Percentiles rank a stretch among this genome's conserved stretches.
Evolutionary conservation across 2,113 vertebrate genomes (phyloP).

Genomic region (Ochotona curzoniae): DNA sequence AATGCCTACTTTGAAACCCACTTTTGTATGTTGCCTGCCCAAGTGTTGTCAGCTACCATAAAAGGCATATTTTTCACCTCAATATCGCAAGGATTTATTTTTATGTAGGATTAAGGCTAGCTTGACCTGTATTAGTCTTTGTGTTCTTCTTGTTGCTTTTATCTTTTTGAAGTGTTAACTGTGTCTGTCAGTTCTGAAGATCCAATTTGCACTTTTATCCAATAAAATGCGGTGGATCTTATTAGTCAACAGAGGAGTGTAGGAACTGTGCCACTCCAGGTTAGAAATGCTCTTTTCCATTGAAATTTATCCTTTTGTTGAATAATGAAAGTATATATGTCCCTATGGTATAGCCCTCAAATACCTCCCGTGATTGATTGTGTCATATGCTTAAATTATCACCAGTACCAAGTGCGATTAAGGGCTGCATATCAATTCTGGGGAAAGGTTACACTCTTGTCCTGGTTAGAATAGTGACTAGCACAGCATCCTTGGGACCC

Average conservation of each 20-base stretch:
- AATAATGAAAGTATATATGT: neutral
- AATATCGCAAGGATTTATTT: neutral
- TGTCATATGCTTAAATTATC: neutral
- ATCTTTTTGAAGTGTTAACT: neutral
- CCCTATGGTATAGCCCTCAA: neutral
- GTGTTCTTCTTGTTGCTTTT: neutral
- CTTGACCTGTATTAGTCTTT: neutral
- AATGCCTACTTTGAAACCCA: neutral
- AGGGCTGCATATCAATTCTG: neutral
- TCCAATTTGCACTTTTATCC: neutral
- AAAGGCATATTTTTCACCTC: neutral
- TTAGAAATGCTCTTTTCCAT: neutral
- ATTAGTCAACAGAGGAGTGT: neutral
- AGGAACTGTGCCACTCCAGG: neutral
- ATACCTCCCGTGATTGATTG: neutral
- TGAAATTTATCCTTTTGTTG: neutral
- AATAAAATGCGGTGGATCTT: neutral
- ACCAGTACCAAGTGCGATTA: neutral
- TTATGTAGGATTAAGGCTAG: neutral
- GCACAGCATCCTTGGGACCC: too few relatives aligned
- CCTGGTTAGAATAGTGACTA: neutral
- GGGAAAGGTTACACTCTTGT: neutral
- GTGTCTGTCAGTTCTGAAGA: neutral
- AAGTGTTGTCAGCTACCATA: neutral
- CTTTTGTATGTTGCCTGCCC: neutral